Conservation (phyloP, 2,113 vertebrate species). For the Trichomycterus rosablanca region DNA sequence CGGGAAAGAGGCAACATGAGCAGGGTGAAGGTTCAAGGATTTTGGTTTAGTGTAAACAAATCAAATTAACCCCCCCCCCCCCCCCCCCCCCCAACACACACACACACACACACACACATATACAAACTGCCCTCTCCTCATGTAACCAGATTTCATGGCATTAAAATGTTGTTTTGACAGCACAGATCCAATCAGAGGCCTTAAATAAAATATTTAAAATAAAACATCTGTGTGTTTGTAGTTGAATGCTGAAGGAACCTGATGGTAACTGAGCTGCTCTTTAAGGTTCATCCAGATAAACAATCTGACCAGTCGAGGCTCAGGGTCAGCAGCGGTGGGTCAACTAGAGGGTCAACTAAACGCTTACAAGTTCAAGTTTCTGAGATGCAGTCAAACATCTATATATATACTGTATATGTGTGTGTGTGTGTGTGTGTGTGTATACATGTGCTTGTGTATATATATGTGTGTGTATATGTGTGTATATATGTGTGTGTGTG, state of each 20-base stretch:
- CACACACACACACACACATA: neutral
- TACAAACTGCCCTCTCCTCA: neutral
- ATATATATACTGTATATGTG: no score
- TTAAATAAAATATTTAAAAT: conserved; percentile 52
- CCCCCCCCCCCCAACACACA: neutral
- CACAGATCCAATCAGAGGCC: conserved; percentile 56
- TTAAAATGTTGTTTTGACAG: conserved; percentile 65
- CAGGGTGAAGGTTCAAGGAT: no score
- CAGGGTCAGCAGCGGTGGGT: no score
- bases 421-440: no score
- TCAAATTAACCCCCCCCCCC: neutral
- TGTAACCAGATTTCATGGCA: conserved; percentile 57
- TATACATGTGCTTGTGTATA: no score
- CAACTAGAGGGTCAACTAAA: no score
- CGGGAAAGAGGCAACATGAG: no score
- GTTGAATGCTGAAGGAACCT: conserved; percentile 9
- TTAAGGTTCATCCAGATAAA: neutral
- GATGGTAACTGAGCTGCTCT: neutral
- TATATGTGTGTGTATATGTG: no score
- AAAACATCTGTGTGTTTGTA: conserved; percentile 53
- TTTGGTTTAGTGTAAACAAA: neutral
- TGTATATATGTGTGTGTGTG: no score
- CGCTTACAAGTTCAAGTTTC: no score
- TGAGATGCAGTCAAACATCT: no score
- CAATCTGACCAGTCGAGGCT: neutral